Percentiles rank a stretch among this genome's conserved stretches.
Evolutionary conservation across 1,140 invertebrate species (phyloP).

Genomic region (Aricia agestis): DNA sequence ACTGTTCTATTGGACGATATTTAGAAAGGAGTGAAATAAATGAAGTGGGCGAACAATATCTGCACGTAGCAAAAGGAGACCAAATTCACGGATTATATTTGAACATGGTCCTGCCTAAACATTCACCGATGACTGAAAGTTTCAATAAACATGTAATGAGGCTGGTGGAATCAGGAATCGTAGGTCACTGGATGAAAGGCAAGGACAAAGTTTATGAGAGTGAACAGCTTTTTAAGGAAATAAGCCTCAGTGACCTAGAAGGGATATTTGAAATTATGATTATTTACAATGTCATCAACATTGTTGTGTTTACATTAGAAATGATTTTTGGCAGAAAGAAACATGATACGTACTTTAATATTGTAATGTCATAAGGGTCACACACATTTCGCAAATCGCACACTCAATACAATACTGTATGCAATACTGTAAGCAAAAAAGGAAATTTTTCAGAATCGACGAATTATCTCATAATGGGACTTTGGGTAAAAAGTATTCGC

Average conservation of each 20-base stretch:
- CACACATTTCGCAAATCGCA: too few species aligned
- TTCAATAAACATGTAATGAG: constrained; percentile 5
- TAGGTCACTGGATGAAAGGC: neutral
- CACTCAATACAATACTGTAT: too few species aligned
- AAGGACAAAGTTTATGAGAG: neutral
- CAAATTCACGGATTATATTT: constrained; percentile 66
- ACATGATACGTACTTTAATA: neutral
- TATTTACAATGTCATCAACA: neutral
- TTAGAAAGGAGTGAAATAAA: constrained; percentile 55
- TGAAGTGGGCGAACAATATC: constrained; percentile 57
- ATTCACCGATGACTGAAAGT: neutral
- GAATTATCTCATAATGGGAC: too few species aligned
- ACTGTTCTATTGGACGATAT: constrained; percentile 59
- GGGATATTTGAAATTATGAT: neutral
- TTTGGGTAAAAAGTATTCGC: too few species aligned
- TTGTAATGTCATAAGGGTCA: too few species aligned
- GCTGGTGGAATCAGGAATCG: neutral
- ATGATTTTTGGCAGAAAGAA: neutral
- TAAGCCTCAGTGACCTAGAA: neutral
- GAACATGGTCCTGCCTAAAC: constrained; percentile 21
- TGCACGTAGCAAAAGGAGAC: constrained; percentile 58
- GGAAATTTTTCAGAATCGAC: too few species aligned
- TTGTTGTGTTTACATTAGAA: neutral
- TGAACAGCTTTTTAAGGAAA: neutral
- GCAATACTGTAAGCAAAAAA: too few species aligned